These are phyloP conservation scores for Zeugodacus cucurbitae DNA, from an alignment of 1,140 invertebrate genomes.

Conservation along the genomic window DNA sequence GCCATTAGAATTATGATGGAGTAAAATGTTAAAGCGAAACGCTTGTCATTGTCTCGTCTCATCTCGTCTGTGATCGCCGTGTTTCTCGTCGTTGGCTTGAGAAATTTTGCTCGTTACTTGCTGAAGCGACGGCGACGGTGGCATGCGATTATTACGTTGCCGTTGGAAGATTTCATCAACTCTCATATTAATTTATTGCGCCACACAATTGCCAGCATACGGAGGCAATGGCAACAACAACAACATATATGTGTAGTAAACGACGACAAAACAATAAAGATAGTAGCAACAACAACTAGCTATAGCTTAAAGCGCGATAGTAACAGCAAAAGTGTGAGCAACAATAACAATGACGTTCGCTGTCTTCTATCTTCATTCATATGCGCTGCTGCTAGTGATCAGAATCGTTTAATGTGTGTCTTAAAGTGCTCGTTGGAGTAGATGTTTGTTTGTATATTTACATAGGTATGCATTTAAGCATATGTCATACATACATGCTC, in stretches of 20 bases:
- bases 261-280: not conserved
- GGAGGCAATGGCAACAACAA: not conserved
- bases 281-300: not conserved
- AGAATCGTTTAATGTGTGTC: not conserved
- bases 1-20: conserved; percentile 19
- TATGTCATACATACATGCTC: not conserved
- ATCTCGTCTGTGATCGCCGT: not conserved
- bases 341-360: not conserved
- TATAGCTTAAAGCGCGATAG: not conserved
- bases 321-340: not conserved
- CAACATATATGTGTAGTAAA: no score
- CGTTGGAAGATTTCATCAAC: conserved; percentile 30
- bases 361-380: not conserved
- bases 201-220: conserved; percentile 8
- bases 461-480: not conserved
- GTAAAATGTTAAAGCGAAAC: not conserved
- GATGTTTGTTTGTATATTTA: not conserved
- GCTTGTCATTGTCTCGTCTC: conserved; percentile 16
- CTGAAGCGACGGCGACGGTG: not conserved
- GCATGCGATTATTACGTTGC: not conserved
- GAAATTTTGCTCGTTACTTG: conserved; percentile 23
- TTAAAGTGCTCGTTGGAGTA: not conserved
- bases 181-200: conserved; percentile 31
- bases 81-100: not conserved
- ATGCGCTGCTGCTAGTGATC: not conserved